phyloP scores from a whole-genome alignment of 2,113 vertebrate genomes.

The Ailurus styani region DNA sequence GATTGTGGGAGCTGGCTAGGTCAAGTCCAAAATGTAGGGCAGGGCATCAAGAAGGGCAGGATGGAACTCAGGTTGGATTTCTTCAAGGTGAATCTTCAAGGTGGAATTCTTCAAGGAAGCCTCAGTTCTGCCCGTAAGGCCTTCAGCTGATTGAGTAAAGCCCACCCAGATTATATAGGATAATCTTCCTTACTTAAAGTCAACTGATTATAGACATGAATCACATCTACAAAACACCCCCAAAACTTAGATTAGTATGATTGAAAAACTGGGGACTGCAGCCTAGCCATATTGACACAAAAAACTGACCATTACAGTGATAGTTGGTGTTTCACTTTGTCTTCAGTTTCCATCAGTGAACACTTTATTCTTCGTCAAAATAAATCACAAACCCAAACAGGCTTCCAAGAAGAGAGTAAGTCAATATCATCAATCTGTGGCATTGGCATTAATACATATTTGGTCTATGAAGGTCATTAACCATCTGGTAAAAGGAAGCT shows the following conservation, averaged over 20 bases:
- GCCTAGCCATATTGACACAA: background rate
- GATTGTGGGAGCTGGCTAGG: background rate
- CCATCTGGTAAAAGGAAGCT: slow-evolving; percentile 20
- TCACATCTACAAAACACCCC: background rate
- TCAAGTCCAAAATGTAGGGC: background rate
- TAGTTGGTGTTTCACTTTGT: slow-evolving; percentile 34
- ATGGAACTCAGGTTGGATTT: background rate
- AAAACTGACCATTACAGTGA: background rate
- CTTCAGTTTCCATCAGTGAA: background rate
- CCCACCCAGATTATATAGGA: background rate
- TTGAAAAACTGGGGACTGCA: background rate
- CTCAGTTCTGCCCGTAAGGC: background rate
- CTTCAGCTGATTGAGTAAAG: slow-evolving; percentile 26
- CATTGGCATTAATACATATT: slow-evolving; percentile 14
- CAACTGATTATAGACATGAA: background rate
- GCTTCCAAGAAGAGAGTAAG: slow-evolving; percentile 5
- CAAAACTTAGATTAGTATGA: background rate
- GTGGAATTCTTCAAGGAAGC: background rate
- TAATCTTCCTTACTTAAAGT: slow-evolving; percentile 32
- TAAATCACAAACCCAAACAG: slow-evolving; percentile 36
- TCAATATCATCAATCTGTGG: background rate
- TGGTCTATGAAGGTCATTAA: slow-evolving; percentile 32
- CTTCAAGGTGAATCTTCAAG: background rate
- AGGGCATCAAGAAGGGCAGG: background rate
- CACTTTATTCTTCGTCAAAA: slow-evolving; percentile 29